Evolutionary conservation across 2,797 vertebrate species (phyloP).

Genomic region (Manis crassicaudata): DNA sequence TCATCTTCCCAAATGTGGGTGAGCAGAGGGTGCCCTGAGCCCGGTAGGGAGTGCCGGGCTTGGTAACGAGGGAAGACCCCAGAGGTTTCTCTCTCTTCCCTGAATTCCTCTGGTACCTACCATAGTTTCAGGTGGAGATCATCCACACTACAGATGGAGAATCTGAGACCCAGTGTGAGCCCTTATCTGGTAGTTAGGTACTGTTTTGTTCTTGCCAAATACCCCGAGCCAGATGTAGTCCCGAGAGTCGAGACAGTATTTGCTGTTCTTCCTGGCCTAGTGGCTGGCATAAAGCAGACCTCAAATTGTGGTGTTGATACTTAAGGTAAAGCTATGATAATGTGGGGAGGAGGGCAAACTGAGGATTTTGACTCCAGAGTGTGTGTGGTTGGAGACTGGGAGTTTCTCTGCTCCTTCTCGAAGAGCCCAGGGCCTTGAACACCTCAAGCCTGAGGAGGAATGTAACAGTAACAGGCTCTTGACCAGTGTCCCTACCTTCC

Average conservation of each 20-base stretch:
- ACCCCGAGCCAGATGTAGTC: neutral
- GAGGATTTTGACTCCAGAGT: neutral
- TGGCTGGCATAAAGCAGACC: neutral
- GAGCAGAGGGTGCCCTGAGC: slow-evolving; percentile 34
- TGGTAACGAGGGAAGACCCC: neutral
- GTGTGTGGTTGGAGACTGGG: neutral
- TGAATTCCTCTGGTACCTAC: neutral
- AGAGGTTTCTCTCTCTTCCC: neutral
- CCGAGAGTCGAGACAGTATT: neutral
- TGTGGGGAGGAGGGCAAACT: neutral
- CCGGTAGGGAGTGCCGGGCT: neutral
- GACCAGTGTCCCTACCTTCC: neutral
- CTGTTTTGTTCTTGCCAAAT: neutral
- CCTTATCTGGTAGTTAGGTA: neutral
- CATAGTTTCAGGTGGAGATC: neutral
- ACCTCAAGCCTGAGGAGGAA: neutral
- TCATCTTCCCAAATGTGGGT: slow-evolving; percentile 65
- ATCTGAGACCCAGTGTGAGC: neutral
- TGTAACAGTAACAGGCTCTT: neutral
- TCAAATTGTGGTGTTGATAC: neutral
- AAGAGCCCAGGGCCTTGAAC: neutral
- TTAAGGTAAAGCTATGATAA: neutral
- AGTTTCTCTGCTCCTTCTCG: neutral
- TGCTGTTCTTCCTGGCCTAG: neutral
- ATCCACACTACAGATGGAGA: neutral